phyloP scores from a whole-genome alignment of 2,888 invertebrate genomes.

The Steinernema hermaphroditum region DNA sequence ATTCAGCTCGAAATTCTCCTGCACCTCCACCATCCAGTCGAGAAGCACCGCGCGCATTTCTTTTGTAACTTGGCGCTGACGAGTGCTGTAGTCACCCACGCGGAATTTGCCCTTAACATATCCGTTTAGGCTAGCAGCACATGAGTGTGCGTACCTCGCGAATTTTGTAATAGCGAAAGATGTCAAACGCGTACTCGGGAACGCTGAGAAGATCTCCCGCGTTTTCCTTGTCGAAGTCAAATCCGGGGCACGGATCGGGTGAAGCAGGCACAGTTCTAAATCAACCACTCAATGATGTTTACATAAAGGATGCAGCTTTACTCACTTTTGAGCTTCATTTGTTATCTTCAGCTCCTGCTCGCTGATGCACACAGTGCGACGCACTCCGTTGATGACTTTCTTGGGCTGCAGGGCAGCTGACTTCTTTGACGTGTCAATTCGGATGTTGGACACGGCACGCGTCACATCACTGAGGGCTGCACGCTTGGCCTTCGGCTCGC shows the following conservation, averaged over 20 bases:
- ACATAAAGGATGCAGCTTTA: background rate
- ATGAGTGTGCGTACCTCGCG: conserved; percentile 75
- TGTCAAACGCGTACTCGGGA: conserved; percentile 87
- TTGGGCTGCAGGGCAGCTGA: background rate
- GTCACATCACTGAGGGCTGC: conserved; percentile 32
- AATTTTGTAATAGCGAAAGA: conserved; percentile 86
- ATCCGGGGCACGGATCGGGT: conserved; percentile 54
- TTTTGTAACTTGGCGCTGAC: conserved; percentile 78
- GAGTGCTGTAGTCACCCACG: conserved; percentile 79
- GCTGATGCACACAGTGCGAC: background rate
- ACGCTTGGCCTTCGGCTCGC: conserved; percentile 37
- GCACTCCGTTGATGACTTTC: background rate
- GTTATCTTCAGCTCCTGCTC: background rate
- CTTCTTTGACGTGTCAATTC: conserved; percentile 28
- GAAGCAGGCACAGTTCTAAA: conserved; percentile 33
- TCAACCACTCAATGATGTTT: conserved; percentile 22
- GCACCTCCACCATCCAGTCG: conserved; percentile 93
- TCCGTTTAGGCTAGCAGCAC: background rate
- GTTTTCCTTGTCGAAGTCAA: conserved; percentile 79
- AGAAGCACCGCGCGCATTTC: conserved; percentile 91
- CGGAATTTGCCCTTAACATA: conserved; percentile 73
- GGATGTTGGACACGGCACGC: background rate
- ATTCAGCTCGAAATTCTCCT: conserved; percentile 83
- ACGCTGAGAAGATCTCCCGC: conserved; percentile 83
- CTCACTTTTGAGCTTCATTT: background rate